Evolutionary conservation across 2,797 vertebrate genomes (phyloP).

Genomic region (Podarcis lilfordi): DNA sequence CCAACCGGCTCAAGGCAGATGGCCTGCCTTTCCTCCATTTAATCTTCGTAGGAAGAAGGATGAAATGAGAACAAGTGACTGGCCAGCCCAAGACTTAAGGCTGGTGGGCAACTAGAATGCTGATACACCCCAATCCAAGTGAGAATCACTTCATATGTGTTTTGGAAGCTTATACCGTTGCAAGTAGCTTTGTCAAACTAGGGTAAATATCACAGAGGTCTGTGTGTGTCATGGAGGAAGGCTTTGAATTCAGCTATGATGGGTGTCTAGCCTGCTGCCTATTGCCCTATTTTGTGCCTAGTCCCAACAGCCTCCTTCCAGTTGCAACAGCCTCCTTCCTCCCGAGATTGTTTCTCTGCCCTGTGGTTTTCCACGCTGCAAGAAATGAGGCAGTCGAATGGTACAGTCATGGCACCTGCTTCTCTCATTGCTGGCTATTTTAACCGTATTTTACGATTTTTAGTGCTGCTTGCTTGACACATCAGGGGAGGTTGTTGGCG

Average conservation of each 20-base stretch:
- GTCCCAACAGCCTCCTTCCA: background rate
- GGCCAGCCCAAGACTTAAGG: background rate
- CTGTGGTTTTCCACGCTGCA: background rate
- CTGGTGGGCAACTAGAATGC: background rate
- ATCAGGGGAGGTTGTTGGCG: too few relatives aligned
- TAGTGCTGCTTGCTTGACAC: rapidly evolving
- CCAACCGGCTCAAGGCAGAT: too few relatives aligned
- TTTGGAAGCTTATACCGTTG: background rate
- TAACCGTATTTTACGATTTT: background rate
- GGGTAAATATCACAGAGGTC: too few relatives aligned
- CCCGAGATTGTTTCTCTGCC: background rate
- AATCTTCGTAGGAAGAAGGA: background rate
- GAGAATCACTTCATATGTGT: too few relatives aligned
- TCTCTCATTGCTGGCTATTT: too few relatives aligned
- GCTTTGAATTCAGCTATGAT: background rate
- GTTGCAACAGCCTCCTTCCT: background rate
- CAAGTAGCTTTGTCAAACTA: background rate
- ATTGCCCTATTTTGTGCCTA: too few relatives aligned
- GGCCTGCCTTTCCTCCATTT: background rate
- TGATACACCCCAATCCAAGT: too few relatives aligned
- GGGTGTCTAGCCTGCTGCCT: background rate
- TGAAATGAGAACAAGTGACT: background rate
- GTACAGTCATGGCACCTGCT: too few relatives aligned
- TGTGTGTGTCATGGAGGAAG: background rate
- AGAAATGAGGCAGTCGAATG: background rate